These are phyloP conservation scores for Cryptophagus acutangulus DNA, from an alignment of 2,888 invertebrate species.

Conservation along the genomic window DNA sequence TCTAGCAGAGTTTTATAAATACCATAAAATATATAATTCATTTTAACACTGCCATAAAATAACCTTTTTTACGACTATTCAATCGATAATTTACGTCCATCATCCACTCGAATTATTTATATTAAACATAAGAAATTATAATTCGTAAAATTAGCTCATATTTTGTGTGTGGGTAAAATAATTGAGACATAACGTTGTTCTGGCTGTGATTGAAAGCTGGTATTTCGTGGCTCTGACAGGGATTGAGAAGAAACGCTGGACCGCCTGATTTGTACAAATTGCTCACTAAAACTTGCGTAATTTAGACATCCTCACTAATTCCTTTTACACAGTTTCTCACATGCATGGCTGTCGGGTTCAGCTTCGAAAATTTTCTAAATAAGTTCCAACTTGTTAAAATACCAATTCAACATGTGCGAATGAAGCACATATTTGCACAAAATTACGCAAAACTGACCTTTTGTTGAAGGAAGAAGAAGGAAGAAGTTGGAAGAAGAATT, in stretches of 20 bases:
- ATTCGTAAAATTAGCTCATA: neutral
- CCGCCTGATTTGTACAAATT: slow-evolving; percentile 42
- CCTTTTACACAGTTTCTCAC: slow-evolving; percentile 5
- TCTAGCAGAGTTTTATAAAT: slow-evolving; percentile 33
- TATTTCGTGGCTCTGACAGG: slow-evolving; percentile 29
- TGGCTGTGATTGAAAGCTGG: slow-evolving; percentile 27
- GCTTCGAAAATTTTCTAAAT: too few relatives aligned
- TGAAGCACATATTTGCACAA: too few relatives aligned
- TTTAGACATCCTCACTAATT: slow-evolving; percentile 30
- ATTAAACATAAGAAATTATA: neutral
- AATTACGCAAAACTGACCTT: too few relatives aligned
- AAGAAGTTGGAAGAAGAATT: too few relatives aligned
- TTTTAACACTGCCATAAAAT: slow-evolving; percentile 38
- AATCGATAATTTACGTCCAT: slow-evolving; percentile 28
- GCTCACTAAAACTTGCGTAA: slow-evolving; percentile 36
- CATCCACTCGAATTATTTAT: too few relatives aligned
- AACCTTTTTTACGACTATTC: slow-evolving; percentile 37
- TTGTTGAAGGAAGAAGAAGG: too few relatives aligned
- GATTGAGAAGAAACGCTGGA: slow-evolving; percentile 39
- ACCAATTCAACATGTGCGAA: too few relatives aligned
- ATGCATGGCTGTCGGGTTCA: too few relatives aligned
- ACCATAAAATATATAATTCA: slow-evolving; percentile 40
- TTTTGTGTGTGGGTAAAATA: slow-evolving; percentile 25
- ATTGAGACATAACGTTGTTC: slow-evolving; percentile 30
- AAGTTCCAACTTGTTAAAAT: too few relatives aligned